Base-by-base conservation (phyloP, 2,797 vertebrate genomes). In the Lepilemur ruficaudatus region DNA sequence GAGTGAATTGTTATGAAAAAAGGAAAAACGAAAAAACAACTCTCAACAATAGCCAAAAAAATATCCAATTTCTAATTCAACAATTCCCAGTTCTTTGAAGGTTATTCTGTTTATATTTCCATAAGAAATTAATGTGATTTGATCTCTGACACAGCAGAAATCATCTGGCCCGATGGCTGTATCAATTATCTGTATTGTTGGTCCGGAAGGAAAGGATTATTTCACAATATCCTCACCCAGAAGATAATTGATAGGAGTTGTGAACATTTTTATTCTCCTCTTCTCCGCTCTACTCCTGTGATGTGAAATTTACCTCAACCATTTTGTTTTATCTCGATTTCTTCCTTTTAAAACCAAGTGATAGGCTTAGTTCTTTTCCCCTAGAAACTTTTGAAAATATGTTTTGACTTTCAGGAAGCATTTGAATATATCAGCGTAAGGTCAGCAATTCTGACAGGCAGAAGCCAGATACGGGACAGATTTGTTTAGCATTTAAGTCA, bases 251-350 rank as follows among this genome's bases (percentile, higher is more conserved):
- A 97, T 13, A 82, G 92, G 17, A 38, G 1, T 96, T 97, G 92
- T 1, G 15, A 93, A 98, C 25, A 52, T 83, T 88, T 96, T 94
- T 95, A 89, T 94, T 93, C 65, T 96, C 78, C 93, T 69, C 85
- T 96, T 97, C 75, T 96, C 57, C 91, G 59, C 5, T 63, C 57
- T 97, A 93, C 50, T 35, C 55, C 89, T 97, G 91, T 92, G 91
- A 98, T 94, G 96, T 95, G 94, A 98, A 98, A 98, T 96, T 95
- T n/a, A 75, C 93, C 96, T 96, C 88, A 98, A 96, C 84, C 93
- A 96, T 97, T 98, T 98, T 95, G 96, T 63, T 96, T 94, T 97
- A 97, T 95, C 59, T 91, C 14, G 55, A 25, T 97, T 98, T 91
- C 73, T 93, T 93, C 61, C 78, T 63, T 96, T 97, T 52, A 96